These are phyloP conservation scores for Caenorhabditis drosophilae DNA, from an alignment of 2,888 invertebrate species.

Conservation along the genomic window DNA sequence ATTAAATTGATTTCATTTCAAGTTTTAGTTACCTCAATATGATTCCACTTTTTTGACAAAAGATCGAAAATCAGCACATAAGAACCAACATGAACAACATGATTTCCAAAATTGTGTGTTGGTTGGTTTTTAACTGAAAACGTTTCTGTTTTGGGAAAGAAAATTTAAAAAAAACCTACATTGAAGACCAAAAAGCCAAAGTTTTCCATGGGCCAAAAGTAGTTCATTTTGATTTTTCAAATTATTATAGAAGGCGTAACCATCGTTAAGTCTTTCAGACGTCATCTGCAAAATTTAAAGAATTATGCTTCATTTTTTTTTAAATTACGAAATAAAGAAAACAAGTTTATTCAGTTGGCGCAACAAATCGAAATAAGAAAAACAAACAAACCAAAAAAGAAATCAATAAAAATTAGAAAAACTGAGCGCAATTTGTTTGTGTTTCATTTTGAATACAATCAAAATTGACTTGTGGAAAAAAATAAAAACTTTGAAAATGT, in stretches of 20 bases:
- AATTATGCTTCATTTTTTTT: background rate
- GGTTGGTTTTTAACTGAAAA: conserved; percentile 37
- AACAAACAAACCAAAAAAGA: too few species aligned
- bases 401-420: too few species aligned
- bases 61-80: conserved; percentile 43
- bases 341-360: too few species aligned
- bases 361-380: too few species aligned
- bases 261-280: conserved; percentile 15
- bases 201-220: conserved; percentile 17
- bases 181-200: conserved; percentile 5
- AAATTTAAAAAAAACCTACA: conserved; percentile 11
- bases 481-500: too few species aligned
- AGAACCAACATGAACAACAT: conserved; percentile 42
- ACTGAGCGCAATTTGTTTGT: too few species aligned
- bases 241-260: conserved; percentile 11
- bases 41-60: conserved; percentile 23
- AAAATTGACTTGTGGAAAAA: too few species aligned
- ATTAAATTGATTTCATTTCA: background rate
- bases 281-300: conserved; percentile 1
- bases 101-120: conserved; percentile 43
- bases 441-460: too few species aligned
- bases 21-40: conserved; percentile 34
- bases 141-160: background rate
- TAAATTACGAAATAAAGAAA: too few species aligned
- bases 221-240: conserved; percentile 2